Base-by-base conservation (phyloP, 2,113 vertebrate genomes). In the Ammospiza caudacuta region DNA sequence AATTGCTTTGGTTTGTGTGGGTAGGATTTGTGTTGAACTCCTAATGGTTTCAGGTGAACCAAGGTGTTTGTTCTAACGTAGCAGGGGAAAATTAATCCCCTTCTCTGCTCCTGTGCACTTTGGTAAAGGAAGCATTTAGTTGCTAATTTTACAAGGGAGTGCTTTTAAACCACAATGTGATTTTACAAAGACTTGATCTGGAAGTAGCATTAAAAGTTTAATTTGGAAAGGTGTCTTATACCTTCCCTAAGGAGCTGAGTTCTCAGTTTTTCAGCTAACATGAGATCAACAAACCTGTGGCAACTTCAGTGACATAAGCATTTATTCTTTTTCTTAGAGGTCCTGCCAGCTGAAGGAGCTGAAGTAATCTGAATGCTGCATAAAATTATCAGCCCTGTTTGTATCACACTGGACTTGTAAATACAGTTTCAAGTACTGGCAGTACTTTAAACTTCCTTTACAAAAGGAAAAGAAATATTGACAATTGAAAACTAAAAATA, bases 401-500 rank as follows among this genome's bases (percentile, higher is more conserved):
- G 51, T 86, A 52, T 90, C 35, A 35, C 43, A 76, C 19, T 92
- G 49, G 39, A 47, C 37, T 52, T 80, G 62, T 92, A 96, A 89
- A 90, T 93, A 79, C 69, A 84, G 43, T 63, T 91, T 94, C 46
- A 58, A 87, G 92, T 92, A 94, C 92, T 96, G 92, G 89, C 84
- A 94, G 85, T 96, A 80, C 83, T 81, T 87, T 80, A 92, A 24
- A 62, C 70, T 94, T 96, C 94, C 94, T 94, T 94, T 94, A 79
- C 39, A 87, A 85, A 97, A 90, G 51, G 83, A 75, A 11, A 84
- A 89, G 83, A 95, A 88, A 62, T 85, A 94, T 15, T 93, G 83
- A 83, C 92, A 94, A 86, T 83, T 95, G 57, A 89, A 97, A 95
- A 86, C 82, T 92, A 95, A 96, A 96, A 96, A 92, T 92, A 94